Percentiles rank a stretch among this genome's conserved stretches.
Conservation (phyloP, 2,888 invertebrate genomes). For the Cloeon dipterum region DNA sequence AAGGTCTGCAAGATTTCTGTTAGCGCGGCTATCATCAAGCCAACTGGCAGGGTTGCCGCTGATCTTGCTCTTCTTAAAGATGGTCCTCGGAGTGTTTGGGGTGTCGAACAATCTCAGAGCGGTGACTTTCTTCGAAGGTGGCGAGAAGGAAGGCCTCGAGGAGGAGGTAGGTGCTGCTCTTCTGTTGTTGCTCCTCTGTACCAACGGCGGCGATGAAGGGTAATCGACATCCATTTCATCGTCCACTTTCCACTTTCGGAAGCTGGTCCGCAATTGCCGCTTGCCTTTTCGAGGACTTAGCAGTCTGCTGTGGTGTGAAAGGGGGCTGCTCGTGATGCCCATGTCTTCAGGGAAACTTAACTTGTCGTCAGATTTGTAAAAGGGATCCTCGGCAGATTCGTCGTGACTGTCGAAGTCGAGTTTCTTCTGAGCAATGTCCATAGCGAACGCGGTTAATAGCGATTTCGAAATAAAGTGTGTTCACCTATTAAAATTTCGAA, state of each 20-base stretch:
- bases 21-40: not conserved
- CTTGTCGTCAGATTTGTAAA: no score
- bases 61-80: constrained; percentile 42
- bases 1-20: constrained; percentile 16
- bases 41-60: constrained; percentile 2
- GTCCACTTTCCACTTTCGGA: not conserved
- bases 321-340: not conserved
- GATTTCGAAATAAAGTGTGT: no score
- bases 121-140: constrained; percentile 32
- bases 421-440: not conserved
- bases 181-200: no score
- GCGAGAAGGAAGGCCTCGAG: constrained; percentile 13
- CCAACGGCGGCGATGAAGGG: no score
- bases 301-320: not conserved
- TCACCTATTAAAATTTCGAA: not conserved
- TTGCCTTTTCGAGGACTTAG: constrained; percentile 1
- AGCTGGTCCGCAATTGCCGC: not conserved
- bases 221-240: no score
- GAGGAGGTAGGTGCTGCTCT: no score
- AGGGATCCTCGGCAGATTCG: not conserved
- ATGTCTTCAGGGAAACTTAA: not conserved
- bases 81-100: constrained; percentile 65
- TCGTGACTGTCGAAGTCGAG: not conserved
- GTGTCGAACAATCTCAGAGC: constrained; percentile 54
- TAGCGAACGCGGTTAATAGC: no score